Evolutionary conservation across 23 tunicate genomes (phyloP).

Genomic region (Trididemnum nubilum): DNA sequence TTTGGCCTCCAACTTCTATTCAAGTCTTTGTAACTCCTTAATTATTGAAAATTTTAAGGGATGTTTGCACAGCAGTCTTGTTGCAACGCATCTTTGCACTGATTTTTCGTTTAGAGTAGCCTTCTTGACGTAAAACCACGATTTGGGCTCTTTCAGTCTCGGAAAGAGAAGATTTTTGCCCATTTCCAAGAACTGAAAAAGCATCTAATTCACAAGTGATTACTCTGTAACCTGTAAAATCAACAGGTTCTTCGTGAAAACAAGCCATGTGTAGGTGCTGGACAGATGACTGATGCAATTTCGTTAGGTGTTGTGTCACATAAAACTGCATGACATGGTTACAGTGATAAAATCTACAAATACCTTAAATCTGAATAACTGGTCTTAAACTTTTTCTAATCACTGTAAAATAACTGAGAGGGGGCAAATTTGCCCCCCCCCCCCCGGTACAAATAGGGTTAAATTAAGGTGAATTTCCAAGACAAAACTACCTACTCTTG

Average conservation of each 20-base stretch:
- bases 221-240: neutral
- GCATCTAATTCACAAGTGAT: conserved; percentile 1
- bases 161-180: neutral
- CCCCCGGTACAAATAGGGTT: no score
- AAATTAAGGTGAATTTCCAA: no score
- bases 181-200: conserved; percentile 15
- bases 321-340: neutral
- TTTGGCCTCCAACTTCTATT: conserved; percentile 7
- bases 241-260: conserved; percentile 7
- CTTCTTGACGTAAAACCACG: conserved; percentile 6
- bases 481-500: no score
- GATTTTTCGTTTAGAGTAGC: conserved; percentile 10
- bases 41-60: conserved; percentile 3
- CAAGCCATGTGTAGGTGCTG: conserved; percentile 8
- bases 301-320: neutral
- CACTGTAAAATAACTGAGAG: neutral
- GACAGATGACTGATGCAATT: neutral
- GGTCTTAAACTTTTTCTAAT: conserved; percentile 13
- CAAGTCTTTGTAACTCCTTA: conserved; percentile 9
- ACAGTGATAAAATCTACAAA: conserved; percentile 17
- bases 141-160: no score
- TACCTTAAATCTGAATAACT: conserved; percentile 14
- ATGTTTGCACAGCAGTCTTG: conserved; percentile 12
- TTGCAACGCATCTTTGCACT: neutral
- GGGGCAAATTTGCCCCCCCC: no score